Base-by-base conservation (phyloP, 2,113 vertebrate genomes). In the Urocitellus parryii region DNA sequence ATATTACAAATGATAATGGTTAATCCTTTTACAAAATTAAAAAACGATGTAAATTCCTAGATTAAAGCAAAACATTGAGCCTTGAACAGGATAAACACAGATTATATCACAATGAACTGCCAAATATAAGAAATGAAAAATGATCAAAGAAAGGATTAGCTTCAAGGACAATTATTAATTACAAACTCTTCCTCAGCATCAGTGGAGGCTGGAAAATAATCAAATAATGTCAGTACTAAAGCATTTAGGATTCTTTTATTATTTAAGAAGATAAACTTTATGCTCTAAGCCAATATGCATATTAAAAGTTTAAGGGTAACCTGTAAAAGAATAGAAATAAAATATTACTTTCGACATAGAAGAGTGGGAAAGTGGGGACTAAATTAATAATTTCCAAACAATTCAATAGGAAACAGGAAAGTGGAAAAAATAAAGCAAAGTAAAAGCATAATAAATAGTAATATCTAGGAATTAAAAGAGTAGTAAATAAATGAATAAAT, bases 181-280 rank as follows among this genome's bases (percentile, higher is more conserved):
- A 12, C n/a, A 88, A 67, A 48, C 27, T 78, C 86, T 83, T 77
- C 24, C 78, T 32, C 39, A 72, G 61, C 24, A 27, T 45, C 16
- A 79, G 5, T 53, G 16, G 70, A 90, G 16, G 25, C 81, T 37
- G 70, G 32, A 94, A 88, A 25, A 37, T 18, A 77, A 86, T 25
- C 37, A 29, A 92, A 63, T 72, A 51, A 27, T 53, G 25, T 61
- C 14, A 20, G 1, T n/a, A 61, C 27, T 74, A 80, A 72, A 65
- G 63, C 45, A 42, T 61, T 82, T 63, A 70, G 80, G 25, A 67
- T 89, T 79, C 87, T 78, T 51, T 6, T 67, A 51, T 86, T n/a
- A 70, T 88, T 91, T 94, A 25, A 78, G 53, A 86, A 70, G 39
- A 95, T 53, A 81, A 74, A 24, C 45, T 77, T 89, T 51, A 90